phyloP scores from a whole-genome alignment of 2,797 vertebrate genomes.

The Agapornis canus region DNA sequence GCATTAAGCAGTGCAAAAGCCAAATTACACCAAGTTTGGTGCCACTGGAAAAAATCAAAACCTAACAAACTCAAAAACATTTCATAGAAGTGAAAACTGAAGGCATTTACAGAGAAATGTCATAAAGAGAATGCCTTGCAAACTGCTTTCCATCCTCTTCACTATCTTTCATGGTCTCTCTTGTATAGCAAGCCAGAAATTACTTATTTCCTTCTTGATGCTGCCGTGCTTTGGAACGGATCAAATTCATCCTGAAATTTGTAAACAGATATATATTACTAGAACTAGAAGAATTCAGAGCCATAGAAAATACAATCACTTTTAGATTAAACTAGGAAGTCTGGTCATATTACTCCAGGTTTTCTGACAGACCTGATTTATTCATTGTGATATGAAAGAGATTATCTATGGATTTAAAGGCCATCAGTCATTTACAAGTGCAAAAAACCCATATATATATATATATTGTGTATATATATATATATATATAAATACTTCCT shows the following conservation, averaged over 20 bases:
- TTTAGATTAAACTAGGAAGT: background rate
- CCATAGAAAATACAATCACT: background rate
- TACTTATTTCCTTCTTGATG: slow-evolving; percentile 73
- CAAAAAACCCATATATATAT: background rate
- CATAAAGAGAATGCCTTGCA: background rate
- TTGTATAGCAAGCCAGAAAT: background rate
- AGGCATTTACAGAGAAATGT: background rate
- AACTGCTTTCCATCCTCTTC: background rate
- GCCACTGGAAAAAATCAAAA: background rate
- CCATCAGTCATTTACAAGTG: background rate
- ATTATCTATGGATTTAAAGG: background rate
- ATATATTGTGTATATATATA: too few species aligned
- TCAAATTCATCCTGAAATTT: slow-evolving; percentile 78
- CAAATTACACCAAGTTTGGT: background rate
- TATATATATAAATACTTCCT: background rate
- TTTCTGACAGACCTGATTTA: background rate
- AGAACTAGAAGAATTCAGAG: background rate
- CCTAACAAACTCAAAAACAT: background rate
- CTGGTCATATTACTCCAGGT: background rate
- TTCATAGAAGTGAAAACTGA: background rate
- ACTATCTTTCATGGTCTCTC: background rate
- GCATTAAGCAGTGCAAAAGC: background rate
- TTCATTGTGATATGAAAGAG: background rate
- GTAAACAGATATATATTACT: background rate
- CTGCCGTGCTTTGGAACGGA: slow-evolving; percentile 72